These are phyloP conservation scores for Microtus richardsoni DNA, from an alignment of 2,113 vertebrate genomes.

Conservation along the genomic window DNA sequence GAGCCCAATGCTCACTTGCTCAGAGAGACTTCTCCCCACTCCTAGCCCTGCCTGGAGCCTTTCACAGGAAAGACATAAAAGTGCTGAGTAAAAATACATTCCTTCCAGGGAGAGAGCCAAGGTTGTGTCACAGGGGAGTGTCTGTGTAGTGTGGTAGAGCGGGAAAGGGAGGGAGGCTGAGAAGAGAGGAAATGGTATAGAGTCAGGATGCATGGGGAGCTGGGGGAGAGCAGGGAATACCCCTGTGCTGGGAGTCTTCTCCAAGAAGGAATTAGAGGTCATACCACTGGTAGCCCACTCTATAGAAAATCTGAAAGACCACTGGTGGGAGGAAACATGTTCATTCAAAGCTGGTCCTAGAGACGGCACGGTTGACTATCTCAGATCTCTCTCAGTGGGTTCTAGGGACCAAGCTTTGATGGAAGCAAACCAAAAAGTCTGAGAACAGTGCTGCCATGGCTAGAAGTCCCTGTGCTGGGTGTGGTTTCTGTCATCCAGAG, in stretches of 20 bases:
- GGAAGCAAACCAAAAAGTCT: background rate
- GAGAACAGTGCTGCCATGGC: background rate
- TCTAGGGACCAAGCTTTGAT: background rate
- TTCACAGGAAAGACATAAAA: background rate
- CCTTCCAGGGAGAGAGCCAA: background rate
- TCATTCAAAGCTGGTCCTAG: background rate
- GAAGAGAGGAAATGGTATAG: background rate
- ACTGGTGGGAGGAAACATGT: background rate
- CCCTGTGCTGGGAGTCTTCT: background rate
- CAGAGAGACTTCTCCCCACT: background rate
- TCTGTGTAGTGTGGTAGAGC: fast-evolving
- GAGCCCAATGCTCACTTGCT: no score
- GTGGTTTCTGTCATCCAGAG: background rate
- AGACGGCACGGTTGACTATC: background rate
- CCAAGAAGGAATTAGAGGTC: background rate
- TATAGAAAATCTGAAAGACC: background rate
- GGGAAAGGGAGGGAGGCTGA: background rate
- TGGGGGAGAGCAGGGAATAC: no score
- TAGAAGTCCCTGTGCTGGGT: background rate
- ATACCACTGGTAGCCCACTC: background rate
- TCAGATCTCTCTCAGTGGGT: background rate
- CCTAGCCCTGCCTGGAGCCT: background rate
- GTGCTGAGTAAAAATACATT: background rate
- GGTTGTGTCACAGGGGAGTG: fast-evolving
- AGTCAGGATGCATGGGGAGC: background rate